Conservation (phyloP, 1,140 invertebrate species). For the Drosophila cardini region DNA sequence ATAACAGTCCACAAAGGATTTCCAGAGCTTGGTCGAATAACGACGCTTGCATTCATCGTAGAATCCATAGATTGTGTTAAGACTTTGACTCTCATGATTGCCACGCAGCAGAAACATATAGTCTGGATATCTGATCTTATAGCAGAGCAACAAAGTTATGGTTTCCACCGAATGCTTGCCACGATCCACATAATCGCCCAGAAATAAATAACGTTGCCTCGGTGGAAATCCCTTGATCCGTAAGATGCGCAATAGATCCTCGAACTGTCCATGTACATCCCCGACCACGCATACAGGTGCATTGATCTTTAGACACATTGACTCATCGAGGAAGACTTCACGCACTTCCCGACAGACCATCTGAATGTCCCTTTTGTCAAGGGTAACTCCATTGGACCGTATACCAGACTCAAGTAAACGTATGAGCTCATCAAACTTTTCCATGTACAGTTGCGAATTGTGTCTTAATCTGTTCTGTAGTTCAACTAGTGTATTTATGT, state of each 20-base stretch:
- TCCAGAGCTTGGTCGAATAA: conserved; percentile 99
- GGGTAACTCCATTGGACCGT: not conserved
- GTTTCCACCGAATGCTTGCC: conserved; percentile 94
- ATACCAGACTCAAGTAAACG: not conserved
- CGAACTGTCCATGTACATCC: conserved; percentile 99
- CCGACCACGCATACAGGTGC: conserved; percentile 99
- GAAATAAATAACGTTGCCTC: conserved; percentile 98
- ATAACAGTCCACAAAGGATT: conserved; percentile 95
- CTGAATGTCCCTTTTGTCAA: conserved; percentile 84
- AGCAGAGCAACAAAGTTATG: conserved; percentile 95
- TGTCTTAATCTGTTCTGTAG: too few species aligned
- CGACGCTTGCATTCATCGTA: conserved; percentile 98
- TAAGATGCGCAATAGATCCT: conserved; percentile 97
- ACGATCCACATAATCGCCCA: conserved; percentile 94
- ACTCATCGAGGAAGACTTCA: conserved; percentile 99
- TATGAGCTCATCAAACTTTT: conserved; percentile 6
- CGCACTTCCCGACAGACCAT: conserved; percentile 94
- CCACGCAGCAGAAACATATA: conserved; percentile 93
- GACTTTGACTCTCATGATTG: conserved; percentile 93
- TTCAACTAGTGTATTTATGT: too few species aligned
- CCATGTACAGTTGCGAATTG: not conserved
- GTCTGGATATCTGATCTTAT: conserved; percentile 95
- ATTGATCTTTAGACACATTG: conserved; percentile 97
- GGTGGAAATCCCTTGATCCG: conserved; percentile 99
- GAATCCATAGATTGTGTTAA: conserved; percentile 96